Conservation (phyloP, 2,113 vertebrate genomes). For the Mastomys coucha region DNA sequence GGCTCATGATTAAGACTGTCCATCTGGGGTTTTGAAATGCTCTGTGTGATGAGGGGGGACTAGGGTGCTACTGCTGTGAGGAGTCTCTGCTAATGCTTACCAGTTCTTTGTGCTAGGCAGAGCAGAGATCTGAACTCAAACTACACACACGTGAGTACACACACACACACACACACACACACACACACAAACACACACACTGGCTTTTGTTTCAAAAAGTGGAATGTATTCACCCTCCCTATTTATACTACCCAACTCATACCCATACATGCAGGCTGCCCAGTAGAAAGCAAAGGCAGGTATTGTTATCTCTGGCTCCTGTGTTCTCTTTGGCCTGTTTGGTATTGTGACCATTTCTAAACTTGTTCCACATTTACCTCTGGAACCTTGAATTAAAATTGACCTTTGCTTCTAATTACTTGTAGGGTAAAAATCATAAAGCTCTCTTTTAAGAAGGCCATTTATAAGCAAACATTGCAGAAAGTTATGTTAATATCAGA, state of each 20-base stretch:
- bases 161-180: not conserved
- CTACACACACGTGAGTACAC: not conserved
- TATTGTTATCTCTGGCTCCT: not conserved
- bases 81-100: not conserved
- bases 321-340: not conserved
- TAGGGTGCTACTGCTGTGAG: not conserved
- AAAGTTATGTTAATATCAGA: not conserved
- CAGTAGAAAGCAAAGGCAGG: not conserved
- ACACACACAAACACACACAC: not conserved
- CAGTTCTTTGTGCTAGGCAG: not conserved
- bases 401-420: not conserved
- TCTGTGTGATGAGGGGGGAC: not conserved
- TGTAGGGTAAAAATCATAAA: not conserved
- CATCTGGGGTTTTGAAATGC: not conserved
- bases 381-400: not conserved
- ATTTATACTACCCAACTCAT: not conserved
- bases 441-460: not conserved
- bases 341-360: not conserved
- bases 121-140: slow-evolving; percentile 5
- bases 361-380: not conserved
- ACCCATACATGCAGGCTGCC: not conserved
- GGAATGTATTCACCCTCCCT: not conserved
- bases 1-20: not conserved
- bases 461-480: not conserved
- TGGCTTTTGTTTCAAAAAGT: not conserved